A percentile compares a stretch with the other conserved stretches of the same genome.
These are phyloP conservation scores for Nephrotoma flavescens DNA, from an alignment of 2,888 invertebrate species.

Conservation along the genomic window DNA sequence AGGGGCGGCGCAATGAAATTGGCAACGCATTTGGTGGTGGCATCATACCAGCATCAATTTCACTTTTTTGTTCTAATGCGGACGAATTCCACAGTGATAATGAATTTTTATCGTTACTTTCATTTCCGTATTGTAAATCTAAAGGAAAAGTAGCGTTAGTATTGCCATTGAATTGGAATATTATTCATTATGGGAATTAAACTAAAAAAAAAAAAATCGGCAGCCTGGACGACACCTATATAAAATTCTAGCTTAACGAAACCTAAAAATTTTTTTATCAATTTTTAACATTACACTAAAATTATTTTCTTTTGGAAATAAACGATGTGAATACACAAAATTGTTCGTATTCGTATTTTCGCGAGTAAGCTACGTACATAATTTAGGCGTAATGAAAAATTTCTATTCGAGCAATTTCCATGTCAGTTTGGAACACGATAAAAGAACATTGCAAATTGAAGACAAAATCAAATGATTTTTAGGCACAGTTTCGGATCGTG, in stretches of 20 bases:
- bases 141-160: conserved; percentile 3
- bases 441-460: not conserved
- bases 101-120: not conserved
- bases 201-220: not conserved
- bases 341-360: not conserved
- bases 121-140: conserved; percentile 3
- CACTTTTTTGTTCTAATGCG: conserved; percentile 34
- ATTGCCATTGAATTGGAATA: not conserved
- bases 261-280: not conserved
- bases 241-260: not conserved
- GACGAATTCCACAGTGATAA: conserved; percentile 24
- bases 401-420: not conserved
- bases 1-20: conserved; percentile 44
- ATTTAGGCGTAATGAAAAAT: not conserved
- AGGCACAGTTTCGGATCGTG: not conserved
- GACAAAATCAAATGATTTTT: not conserved
- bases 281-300: not conserved
- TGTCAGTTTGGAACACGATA: not conserved
- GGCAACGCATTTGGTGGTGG: conserved; percentile 49
- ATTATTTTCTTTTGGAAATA: not conserved
- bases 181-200: not conserved
- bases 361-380: not conserved
- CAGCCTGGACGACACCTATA: not conserved
- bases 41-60: conserved; percentile 48
- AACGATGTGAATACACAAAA: not conserved